Evolutionary conservation across 2,797 vertebrate genomes (phyloP).

Genomic region (Enteromius argenteus): DNA sequence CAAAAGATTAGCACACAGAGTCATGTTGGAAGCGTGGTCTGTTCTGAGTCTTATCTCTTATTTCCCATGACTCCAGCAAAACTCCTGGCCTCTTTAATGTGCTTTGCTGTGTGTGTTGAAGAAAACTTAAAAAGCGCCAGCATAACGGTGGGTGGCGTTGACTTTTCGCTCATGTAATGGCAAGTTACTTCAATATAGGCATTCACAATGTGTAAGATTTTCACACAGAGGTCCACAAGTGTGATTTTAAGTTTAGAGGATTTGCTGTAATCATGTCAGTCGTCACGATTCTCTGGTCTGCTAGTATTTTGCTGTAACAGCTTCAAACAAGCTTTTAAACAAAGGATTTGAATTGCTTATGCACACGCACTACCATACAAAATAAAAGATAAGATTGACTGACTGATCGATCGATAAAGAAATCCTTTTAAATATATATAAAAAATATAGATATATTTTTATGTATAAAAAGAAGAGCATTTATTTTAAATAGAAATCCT

Average conservation of each 20-base stretch:
- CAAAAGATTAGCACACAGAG: slow-evolving; percentile 20
- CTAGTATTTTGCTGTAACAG: neutral
- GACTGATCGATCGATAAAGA: no score
- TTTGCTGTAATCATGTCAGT: neutral
- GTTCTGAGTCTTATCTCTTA: slow-evolving; percentile 20
- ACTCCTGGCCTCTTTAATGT: slow-evolving; percentile 1
- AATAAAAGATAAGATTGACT: no score
- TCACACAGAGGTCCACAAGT: neutral
- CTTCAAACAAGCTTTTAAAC: neutral
- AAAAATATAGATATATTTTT: no score
- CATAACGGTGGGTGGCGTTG: neutral
- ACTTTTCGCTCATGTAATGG: slow-evolving; percentile 1
- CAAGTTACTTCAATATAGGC: slow-evolving; percentile 10
- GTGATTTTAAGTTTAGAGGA: neutral
- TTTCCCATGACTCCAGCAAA: slow-evolving; percentile 21
- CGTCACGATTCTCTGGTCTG: neutral
- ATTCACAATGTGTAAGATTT: neutral
- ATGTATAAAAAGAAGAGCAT: no score
- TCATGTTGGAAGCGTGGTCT: slow-evolving; percentile 15
- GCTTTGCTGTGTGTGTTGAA: slow-evolving; percentile 25
- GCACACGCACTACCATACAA: neutral
- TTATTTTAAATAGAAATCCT: no score
- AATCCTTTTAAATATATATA: no score
- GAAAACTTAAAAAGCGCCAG: neutral
- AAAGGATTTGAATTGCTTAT: neutral